These are phyloP conservation scores for Pristionchus arcanus DNA, from an alignment of 2,888 invertebrate genomes.

Conservation along the genomic window DNA sequence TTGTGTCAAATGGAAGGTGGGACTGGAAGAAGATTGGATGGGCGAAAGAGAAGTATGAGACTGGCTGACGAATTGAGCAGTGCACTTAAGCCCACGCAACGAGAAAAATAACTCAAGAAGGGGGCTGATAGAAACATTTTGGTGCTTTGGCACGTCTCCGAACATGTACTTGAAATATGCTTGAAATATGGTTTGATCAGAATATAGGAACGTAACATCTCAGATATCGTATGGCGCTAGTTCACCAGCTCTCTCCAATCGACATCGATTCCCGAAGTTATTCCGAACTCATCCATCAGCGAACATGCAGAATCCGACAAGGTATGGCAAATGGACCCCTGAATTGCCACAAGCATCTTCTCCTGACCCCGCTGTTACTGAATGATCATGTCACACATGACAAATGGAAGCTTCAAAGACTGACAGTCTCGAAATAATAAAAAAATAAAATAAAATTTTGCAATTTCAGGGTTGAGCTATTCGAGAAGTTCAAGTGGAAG, in stretches of 20 bases:
- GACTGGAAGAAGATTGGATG: neutral
- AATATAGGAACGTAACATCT: constrained; percentile 55
- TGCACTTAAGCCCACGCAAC: neutral
- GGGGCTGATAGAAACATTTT: neutral
- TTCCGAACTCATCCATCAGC: constrained; percentile 99
- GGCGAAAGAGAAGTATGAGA: neutral
- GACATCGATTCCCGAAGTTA: constrained; percentile 96
- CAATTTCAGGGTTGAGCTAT: constrained; percentile 88
- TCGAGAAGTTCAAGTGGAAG: constrained; percentile 98
- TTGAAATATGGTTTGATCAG: too few species aligned
- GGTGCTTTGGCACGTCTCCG: neutral
- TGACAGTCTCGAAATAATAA: neutral
- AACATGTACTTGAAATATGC: too few species aligned
- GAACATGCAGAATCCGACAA: constrained; percentile 87
- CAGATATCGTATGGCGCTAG: constrained; percentile 99
- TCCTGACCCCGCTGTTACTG: too few species aligned
- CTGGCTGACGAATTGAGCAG: neutral
- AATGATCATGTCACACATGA: too few species aligned
- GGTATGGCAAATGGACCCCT: constrained; percentile 58
- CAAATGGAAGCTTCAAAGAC: too few species aligned
- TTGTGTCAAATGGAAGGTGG: constrained; percentile 23
- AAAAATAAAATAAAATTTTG: neutral
- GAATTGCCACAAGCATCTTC: neutral
- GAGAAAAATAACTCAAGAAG: neutral
- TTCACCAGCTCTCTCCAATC: constrained; percentile 96